phyloP scores from a whole-genome alignment of 2,113 vertebrate species.

The Lathamus discolor region DNA sequence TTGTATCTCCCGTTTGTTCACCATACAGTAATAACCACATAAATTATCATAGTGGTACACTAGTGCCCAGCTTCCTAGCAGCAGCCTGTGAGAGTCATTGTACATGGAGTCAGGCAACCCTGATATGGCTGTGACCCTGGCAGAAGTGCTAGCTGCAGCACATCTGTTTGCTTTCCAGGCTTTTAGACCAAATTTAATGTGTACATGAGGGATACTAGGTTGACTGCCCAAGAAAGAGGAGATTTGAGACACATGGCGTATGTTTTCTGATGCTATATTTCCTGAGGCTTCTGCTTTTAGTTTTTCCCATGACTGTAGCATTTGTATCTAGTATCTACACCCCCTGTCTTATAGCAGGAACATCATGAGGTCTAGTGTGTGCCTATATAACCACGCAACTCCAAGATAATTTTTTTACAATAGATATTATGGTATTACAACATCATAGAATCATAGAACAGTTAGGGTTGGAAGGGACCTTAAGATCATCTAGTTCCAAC shows the following conservation, averaged over 20 bases:
- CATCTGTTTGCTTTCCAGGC: neutral
- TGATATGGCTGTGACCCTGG: neutral
- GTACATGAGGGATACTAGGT: neutral
- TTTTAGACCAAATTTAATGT: slow-evolving; percentile 5
- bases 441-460: neutral
- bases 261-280: neutral
- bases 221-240: neutral
- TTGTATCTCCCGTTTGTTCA: neutral
- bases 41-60: neutral
- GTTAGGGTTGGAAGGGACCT: neutral
- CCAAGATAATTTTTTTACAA: neutral
- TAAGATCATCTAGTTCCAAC: neutral
- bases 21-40: too few relatives aligned
- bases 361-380: neutral
- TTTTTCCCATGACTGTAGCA: neutral
- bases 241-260: neutral
- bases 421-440: neutral
- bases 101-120: neutral
- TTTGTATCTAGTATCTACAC: neutral
- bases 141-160: neutral
- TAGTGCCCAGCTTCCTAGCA: neutral
- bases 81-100: neutral
- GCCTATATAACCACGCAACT: neutral
- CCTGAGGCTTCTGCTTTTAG: neutral
- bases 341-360: neutral